phyloP scores from a whole-genome alignment of 2,113 vertebrate genomes.

The Choloepus hoffmanni region DNA sequence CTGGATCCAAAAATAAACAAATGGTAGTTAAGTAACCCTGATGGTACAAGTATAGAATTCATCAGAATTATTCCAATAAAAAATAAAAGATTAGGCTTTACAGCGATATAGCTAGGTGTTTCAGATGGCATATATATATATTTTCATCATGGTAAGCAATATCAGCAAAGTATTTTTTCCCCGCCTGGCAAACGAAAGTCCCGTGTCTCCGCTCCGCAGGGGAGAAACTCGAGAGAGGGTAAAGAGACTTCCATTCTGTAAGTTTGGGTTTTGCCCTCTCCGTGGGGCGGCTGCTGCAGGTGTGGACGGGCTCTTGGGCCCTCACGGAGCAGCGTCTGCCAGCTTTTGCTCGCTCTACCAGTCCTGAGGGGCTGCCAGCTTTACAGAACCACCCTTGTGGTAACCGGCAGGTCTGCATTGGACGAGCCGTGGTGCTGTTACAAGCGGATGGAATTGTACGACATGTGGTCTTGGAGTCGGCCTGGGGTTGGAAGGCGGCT shows the following conservation, averaged over 20 bases:
- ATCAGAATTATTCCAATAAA: slow-evolving; percentile 50
- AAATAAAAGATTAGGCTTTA: not conserved
- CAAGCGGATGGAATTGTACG: not conserved
- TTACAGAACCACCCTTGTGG: too few species aligned
- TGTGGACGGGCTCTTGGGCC: not conserved
- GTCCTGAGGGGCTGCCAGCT: not conserved
- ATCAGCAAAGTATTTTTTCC: slow-evolving; percentile 42
- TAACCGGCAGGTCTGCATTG: not conserved
- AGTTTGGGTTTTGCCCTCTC: not conserved
- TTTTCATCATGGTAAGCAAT: slow-evolving; percentile 36
- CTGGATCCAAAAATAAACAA: not conserved
- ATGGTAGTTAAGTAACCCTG: not conserved
- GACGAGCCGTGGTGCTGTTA: fast-evolving
- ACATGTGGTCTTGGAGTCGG: not conserved
- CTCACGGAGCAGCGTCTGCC: too few species aligned
- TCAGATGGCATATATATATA: not conserved
- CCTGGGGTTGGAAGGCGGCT: not conserved
- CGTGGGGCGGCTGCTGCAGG: not conserved
- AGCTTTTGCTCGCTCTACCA: not conserved
- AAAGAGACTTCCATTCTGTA: not conserved
- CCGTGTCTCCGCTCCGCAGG: slow-evolving; percentile 47
- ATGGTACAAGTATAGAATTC: not conserved
- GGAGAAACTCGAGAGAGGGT: slow-evolving; percentile 40
- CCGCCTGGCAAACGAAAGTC: slow-evolving; percentile 45
- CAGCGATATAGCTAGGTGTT: not conserved